A percentile compares a stretch with the other conserved stretches of the same genome.
These are phyloP conservation scores for Heliornis fulica DNA, from an alignment of 2,113 vertebrate genomes.

Conservation along the genomic window DNA sequence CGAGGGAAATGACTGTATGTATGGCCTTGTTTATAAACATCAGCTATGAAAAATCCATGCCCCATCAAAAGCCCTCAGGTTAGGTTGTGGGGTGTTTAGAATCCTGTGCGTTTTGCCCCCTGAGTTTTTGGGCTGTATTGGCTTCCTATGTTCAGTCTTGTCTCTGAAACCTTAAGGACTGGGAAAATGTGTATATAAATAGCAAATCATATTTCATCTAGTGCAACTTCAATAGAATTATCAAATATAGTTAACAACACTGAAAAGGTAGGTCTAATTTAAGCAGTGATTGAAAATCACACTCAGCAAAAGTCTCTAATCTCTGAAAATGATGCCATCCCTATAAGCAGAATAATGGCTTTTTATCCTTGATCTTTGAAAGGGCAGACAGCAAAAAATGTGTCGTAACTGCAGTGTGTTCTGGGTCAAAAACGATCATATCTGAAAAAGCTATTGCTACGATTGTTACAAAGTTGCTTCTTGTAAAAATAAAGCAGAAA, in stretches of 20 bases:
- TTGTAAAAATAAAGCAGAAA: not conserved
- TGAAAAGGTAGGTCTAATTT: constrained; percentile 19
- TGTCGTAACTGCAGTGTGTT: not conserved
- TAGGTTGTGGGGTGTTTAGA: not conserved
- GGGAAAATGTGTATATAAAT: not conserved
- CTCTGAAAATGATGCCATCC: not conserved
- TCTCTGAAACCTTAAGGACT: not conserved
- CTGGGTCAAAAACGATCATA: not conserved
- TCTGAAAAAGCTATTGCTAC: not conserved
- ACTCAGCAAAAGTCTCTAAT: not conserved
- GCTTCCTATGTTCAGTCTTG: not conserved
- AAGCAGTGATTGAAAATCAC: constrained; percentile 8
- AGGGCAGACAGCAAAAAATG: not conserved
- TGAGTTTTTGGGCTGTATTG: not conserved
- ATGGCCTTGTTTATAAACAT: not conserved
- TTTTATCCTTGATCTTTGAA: constrained; percentile 29
- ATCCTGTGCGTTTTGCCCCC: not conserved
- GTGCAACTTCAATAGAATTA: constrained; percentile 11
- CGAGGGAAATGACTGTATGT: not conserved
- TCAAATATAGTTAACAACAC: not conserved
- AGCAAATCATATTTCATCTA: not conserved
- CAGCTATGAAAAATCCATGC: not conserved
- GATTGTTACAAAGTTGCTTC: not conserved
- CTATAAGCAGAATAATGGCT: not conserved
- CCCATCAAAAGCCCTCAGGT: not conserved